phyloP scores from a whole-genome alignment of 2,888 invertebrate genomes.

The Tyria jacobaeae region DNA sequence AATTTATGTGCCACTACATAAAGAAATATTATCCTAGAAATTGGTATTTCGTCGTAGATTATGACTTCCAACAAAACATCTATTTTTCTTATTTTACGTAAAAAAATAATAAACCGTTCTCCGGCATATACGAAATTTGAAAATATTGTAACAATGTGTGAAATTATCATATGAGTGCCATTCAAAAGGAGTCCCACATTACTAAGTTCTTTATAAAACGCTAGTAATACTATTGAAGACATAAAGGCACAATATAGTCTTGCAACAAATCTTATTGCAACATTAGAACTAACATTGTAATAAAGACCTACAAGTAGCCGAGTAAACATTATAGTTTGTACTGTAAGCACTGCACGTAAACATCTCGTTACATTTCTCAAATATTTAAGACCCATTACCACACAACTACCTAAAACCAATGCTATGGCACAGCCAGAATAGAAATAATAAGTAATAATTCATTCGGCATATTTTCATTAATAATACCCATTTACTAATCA shows the following conservation, averaged over 20 bases:
- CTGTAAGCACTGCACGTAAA: background rate
- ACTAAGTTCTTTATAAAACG: background rate
- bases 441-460: background rate
- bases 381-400: background rate
- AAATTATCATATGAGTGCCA: background rate
- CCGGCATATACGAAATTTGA: conserved; percentile 6
- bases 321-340: conserved; percentile 11
- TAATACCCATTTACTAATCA: background rate
- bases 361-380: background rate
- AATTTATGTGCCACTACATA: background rate
- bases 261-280: background rate
- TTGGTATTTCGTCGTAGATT: conserved; percentile 9
- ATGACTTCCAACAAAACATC: background rate
- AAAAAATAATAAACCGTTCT: conserved; percentile 8
- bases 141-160: background rate
- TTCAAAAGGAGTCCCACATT: background rate
- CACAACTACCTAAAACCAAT: too few species aligned
- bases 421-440: background rate
- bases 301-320: conserved; percentile 6
- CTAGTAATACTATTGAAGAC: background rate
- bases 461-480: background rate
- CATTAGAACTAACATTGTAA: conserved; percentile 7
- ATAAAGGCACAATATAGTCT: background rate
- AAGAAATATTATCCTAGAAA: conserved; percentile 8
- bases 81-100: conserved; percentile 5